phyloP scores from a whole-genome alignment of 2,113 vertebrate genomes.

The Epinephelus cyanopodus region DNA sequence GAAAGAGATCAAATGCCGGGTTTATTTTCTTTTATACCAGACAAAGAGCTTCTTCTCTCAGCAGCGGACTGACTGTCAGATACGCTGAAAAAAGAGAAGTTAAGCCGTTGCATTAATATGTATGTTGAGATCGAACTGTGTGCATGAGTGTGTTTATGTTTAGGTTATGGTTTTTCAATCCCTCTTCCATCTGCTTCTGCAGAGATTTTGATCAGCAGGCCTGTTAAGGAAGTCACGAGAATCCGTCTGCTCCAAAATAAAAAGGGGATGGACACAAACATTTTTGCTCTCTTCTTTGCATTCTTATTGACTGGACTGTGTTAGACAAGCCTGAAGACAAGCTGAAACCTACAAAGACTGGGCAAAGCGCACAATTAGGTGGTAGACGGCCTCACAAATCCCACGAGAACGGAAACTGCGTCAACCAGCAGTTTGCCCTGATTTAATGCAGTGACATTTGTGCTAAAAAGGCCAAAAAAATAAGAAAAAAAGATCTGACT shows the following conservation, averaged over 20 bases:
- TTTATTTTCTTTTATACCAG: constrained; percentile 5
- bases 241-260: not conserved
- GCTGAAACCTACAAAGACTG: not conserved
- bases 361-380: not conserved
- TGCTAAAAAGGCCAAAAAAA: no score
- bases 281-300: no score
- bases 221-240: not conserved
- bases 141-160: not conserved
- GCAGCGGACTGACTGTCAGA: constrained; percentile 2
- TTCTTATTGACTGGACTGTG: not conserved
- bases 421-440: no score
- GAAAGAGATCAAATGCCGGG: constrained; percentile 2
- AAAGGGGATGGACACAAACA: not conserved
- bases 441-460: no score
- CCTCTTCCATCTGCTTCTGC: no score
- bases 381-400: no score
- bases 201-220: not conserved
- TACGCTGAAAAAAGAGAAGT: constrained; percentile 1
- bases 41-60: constrained; percentile 17
- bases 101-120: constrained; percentile 25
- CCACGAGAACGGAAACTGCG: no score
- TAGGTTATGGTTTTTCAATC: not conserved
- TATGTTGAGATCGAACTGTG: not conserved
- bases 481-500: no score
- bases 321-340: not conserved